Evolutionary conservation across 2,113 vertebrate genomes (phyloP).

Genomic region (Epinephelus cyanopodus): DNA sequence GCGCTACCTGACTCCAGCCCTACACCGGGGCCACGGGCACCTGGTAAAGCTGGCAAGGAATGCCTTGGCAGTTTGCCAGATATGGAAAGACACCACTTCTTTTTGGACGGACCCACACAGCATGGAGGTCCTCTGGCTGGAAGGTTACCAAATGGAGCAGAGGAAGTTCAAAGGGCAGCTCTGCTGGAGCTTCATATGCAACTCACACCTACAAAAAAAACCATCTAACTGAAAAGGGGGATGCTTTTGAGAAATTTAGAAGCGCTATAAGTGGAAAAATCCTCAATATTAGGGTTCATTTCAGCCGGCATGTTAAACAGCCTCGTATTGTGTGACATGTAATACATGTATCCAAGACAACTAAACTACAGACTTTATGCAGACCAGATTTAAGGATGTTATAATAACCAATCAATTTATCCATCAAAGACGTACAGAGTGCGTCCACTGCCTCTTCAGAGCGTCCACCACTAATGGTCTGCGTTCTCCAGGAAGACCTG

Average conservation of each 20-base stretch:
- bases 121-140: slow-evolving; percentile 63
- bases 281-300: too few relatives aligned
- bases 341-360: too few relatives aligned
- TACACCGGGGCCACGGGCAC: slow-evolving; percentile 55
- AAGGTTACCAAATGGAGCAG: slow-evolving; percentile 67
- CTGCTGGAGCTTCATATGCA: slow-evolving; percentile 46
- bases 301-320: too few relatives aligned
- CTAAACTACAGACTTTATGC: too few relatives aligned
- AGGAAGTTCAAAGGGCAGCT: slow-evolving; percentile 70
- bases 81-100: slow-evolving; percentile 57
- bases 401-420: too few relatives aligned
- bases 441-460: too few relatives aligned
- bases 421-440: too few relatives aligned
- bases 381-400: too few relatives aligned
- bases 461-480: too few relatives aligned
- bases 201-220: background rate
- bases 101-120: slow-evolving; percentile 60
- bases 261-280: background rate
- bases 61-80: slow-evolving; percentile 45
- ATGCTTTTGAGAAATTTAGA: background rate
- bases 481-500: too few relatives aligned
- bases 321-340: too few relatives aligned
- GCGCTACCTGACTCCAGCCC: slow-evolving; percentile 61
- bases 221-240: background rate
- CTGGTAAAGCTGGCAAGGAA: slow-evolving; percentile 67